These are phyloP conservation scores for Pinna nobilis DNA, from an alignment of 1,140 invertebrate genomes.

Conservation along the genomic window DNA sequence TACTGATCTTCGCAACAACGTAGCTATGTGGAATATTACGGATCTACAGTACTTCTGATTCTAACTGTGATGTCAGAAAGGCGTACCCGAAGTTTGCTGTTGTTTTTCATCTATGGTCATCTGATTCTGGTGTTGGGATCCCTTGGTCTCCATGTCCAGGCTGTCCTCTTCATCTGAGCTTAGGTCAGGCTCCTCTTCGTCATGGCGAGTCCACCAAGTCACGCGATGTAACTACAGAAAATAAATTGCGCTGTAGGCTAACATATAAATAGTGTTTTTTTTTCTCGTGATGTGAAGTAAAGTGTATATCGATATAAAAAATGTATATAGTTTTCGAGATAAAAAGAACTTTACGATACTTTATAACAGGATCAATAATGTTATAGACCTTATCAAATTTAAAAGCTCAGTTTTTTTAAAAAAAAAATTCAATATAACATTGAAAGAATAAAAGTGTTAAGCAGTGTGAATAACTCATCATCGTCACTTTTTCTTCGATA, in stretches of 20 bases:
- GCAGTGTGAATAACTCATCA: too few relatives aligned
- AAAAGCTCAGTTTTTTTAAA: too few relatives aligned
- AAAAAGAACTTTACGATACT: background rate
- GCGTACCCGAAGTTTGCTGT: background rate
- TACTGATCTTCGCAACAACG: background rate
- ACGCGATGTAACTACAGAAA: conserved; percentile 53
- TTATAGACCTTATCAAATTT: too few relatives aligned
- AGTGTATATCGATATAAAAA: too few relatives aligned
- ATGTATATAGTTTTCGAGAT: background rate
- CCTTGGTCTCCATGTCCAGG: conserved; percentile 11
- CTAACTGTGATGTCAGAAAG: background rate
- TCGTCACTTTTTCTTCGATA: too few relatives aligned
- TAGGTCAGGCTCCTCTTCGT: conserved; percentile 45
- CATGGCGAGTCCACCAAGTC: conserved; percentile 61
- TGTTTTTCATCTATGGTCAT: too few relatives aligned
- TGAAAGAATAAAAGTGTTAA: too few relatives aligned
- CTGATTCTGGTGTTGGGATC: background rate
- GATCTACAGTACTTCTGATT: background rate
- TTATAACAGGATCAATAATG: too few relatives aligned
- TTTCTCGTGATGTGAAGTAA: too few relatives aligned
- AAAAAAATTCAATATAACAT: too few relatives aligned
- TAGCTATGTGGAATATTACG: background rate
- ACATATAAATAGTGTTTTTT: too few relatives aligned
- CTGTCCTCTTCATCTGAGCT: conserved; percentile 43
- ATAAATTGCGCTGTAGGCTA: too few relatives aligned